phyloP scores from a whole-genome alignment of 2,888 invertebrate species.

The Glaucopsyche alexis region DNA sequence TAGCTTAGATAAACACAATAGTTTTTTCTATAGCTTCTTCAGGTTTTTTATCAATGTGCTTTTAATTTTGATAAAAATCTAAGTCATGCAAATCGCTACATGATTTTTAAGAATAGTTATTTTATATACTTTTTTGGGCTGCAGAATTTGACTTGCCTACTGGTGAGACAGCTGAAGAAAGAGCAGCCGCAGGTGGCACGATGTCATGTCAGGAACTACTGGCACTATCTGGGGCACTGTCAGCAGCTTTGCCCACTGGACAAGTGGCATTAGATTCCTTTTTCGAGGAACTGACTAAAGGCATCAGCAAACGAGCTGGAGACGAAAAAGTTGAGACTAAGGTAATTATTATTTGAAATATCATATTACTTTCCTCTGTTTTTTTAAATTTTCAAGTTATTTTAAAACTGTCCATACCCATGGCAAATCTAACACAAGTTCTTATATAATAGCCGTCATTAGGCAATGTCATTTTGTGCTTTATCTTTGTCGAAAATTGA shows the following conservation, averaged over 20 bases:
- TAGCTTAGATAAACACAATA: slow-evolving; percentile 25
- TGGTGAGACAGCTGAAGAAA: slow-evolving; percentile 68
- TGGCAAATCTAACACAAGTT: no score
- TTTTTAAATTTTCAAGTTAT: no score
- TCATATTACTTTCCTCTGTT: no score
- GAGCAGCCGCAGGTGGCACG: slow-evolving; percentile 76
- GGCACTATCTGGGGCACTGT: slow-evolving; percentile 94
- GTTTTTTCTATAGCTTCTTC: slow-evolving; percentile 16
- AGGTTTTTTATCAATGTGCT: slow-evolving; percentile 11
- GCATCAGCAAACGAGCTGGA: slow-evolving; percentile 77
- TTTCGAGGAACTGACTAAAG: slow-evolving; percentile 89
- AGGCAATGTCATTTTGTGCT: no score
- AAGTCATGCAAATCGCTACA: slow-evolving; percentile 45
- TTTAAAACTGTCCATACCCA: no score
- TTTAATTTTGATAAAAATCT: slow-evolving; percentile 22
- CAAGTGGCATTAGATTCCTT: slow-evolving; percentile 91
- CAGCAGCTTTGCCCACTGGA: slow-evolving; percentile 93
- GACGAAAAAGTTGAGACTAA: slow-evolving; percentile 68
- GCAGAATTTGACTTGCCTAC: slow-evolving; percentile 77
- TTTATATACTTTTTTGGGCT: slow-evolving; percentile 3
- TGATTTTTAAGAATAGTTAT: slow-evolving; percentile 32
- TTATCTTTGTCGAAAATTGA: no score
- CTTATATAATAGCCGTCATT: no score
- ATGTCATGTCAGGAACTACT: slow-evolving; percentile 94
- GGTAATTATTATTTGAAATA: slow-evolving; percentile 52